Evolutionary conservation across 37 sponge, comb jelly and placozoan genomes (phyloP).

Genomic region (Cliona cf. orientalis): DNA sequence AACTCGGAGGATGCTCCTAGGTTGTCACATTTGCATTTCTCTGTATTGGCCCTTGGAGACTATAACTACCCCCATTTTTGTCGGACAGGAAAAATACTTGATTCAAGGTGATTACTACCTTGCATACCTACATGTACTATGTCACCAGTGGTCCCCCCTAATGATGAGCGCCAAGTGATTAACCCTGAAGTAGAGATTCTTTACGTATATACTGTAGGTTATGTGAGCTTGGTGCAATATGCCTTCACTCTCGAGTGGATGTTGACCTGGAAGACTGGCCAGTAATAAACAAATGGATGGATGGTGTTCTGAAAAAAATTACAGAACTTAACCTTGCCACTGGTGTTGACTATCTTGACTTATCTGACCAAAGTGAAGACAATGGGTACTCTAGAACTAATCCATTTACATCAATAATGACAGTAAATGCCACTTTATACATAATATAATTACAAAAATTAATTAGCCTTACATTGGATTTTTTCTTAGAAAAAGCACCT

Average conservation of each 20-base stretch:
- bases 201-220: conserved; percentile 15
- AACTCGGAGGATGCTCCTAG: background rate
- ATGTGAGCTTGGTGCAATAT: background rate
- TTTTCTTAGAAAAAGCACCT: conserved; percentile 32
- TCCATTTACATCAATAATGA: conserved; percentile 49
- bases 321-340: conserved; percentile 9
- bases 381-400: conserved; percentile 31
- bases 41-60: conserved; percentile 69
- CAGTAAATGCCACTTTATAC: conserved; percentile 18
- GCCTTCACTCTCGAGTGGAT: conserved; percentile 37
- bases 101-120: conserved; percentile 37
- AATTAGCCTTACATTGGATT: background rate
- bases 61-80: conserved; percentile 71
- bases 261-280: conserved; percentile 64
- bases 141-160: background rate
- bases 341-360: conserved; percentile 55
- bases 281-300: conserved; percentile 50
- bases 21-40: conserved; percentile 34
- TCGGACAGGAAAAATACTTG: conserved; percentile 42
- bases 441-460: too few relatives aligned
- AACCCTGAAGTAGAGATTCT: background rate
- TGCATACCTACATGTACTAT: too few relatives aligned
- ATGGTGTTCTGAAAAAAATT: conserved; percentile 13
- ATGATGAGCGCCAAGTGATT: background rate
- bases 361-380: conserved; percentile 30